phyloP scores from a whole-genome alignment of 2,797 vertebrate species.

The Sciurus carolinensis region DNA sequence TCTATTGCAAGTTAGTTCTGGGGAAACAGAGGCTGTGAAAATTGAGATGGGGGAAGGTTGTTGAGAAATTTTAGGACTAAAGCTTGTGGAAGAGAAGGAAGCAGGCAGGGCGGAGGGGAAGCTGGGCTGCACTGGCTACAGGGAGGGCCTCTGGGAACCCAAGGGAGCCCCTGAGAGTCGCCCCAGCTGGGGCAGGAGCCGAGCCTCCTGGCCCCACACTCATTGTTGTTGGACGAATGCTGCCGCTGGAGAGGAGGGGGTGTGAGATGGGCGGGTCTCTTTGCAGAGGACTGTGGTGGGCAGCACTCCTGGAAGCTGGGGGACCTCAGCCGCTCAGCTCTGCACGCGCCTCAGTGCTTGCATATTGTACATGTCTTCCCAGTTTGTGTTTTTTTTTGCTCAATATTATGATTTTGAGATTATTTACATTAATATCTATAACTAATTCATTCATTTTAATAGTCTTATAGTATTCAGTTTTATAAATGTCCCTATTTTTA shows the following conservation, averaged over 20 bases:
- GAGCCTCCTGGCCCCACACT: neutral
- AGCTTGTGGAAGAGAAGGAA: neutral
- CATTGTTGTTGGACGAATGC: neutral
- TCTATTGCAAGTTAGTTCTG: neutral
- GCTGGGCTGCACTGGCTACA: neutral
- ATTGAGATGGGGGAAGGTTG: neutral
- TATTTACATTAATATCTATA: neutral
- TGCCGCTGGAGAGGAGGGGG: neutral
- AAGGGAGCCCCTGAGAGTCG: neutral
- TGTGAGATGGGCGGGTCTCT: neutral
- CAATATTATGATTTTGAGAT: neutral
- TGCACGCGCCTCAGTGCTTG: fast-evolving
- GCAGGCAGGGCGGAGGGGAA: neutral
- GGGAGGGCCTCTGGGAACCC: neutral
- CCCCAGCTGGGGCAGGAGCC: neutral
- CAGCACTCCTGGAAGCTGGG: neutral
- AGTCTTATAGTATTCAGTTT: neutral
- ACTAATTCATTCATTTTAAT: neutral
- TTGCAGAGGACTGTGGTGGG: neutral
- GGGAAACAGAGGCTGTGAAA: neutral
- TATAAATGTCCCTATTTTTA: neutral
- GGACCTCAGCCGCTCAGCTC: neutral
- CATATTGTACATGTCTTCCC: fast-evolving
- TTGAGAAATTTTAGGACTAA: neutral
- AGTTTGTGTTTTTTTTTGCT: neutral